Evolutionary conservation across 2,113 vertebrate species (phyloP), one percentile per base, ranked within the genome.

Genomic region (Phalacrocorax carbo): DNA sequence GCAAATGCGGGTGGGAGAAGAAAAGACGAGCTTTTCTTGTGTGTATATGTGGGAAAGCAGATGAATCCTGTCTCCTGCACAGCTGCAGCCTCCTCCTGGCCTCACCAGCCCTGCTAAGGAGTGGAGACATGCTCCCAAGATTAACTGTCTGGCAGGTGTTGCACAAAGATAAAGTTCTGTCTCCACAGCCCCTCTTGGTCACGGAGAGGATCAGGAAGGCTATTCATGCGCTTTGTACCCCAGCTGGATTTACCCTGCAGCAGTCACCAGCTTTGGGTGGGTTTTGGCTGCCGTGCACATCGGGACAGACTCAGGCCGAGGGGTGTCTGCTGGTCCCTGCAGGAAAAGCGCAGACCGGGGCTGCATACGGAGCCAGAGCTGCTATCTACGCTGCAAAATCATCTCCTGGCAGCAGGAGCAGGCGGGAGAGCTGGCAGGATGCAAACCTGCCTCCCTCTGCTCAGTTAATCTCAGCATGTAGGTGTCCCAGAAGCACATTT

Each of bases 401-500:
- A 10, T 1, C 62, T 66, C 22, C 65, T 22, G 71, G 86, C 30
- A 44, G 38, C 0, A 3, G 78, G 49, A 65, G 38, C 55, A 3
- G 38, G 16, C 46, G 51, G 68, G 42, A 48, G 27, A 79, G 66
- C 42, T 5, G 62, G 62, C n/a, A 70, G 79, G 73, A 17, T 19
- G 49, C 42, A 79, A 15, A 36, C 20, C 46, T 29, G n/a, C 54
- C 23, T 5, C 82, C 32, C 60, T 8, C 62, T 9, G 54, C 82
- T 54, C 34, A 2, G 49, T 1, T 7, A 11, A 21, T 58, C 17
- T 30, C 32, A 30, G 49, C 52, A 0, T 0, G 14, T 0, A 21
- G 5, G 15, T 60, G 66, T 21, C 42, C 79, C 75, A 30, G 71
- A 7, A 75, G 55, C 36, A 46, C 26, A 3, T 5, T 57, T 7